Evolutionary conservation across 2,888 invertebrate genomes (phyloP), one percentile per base, ranked within the genome.

Genomic region (Chironomus riparius): DNA sequence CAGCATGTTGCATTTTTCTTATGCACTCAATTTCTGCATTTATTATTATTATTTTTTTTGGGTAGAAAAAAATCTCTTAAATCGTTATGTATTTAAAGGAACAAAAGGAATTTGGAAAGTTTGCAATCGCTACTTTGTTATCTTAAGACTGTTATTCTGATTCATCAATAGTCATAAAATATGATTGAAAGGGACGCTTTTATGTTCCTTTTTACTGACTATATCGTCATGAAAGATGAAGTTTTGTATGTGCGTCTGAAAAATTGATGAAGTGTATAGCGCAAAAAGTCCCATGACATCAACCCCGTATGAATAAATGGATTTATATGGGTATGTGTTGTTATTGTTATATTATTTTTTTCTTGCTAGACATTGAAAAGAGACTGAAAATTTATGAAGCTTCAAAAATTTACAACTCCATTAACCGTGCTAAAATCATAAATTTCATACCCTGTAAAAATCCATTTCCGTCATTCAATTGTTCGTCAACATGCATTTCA

Each of bases 371-470:
- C 13, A 38, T 28, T 38, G 38, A 68, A 68, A n/a, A 56, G 56
- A 56, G 18, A 56, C 18, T 65, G 6, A 18, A 62, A 72, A 72
- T 62, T 72, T 72, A 72, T 72, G 61, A 72, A 72, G 61, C 50
- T 48, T 22, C 56, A 56, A 61, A 50, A 72, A 72, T 62, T 71
- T 62, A 62, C 72, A 72, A 72, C 72, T 72, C 72, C 18, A 72
- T 72, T 72, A 72, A 72, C 72, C 72, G 72, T 72, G 72, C 72
- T 62, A 72, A 72, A 72, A 72, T 72, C 72, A 62, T 72, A 72
- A 72, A 72, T 72, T 72, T 21, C 56, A 5, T 18, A 38, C 38
- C 38, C 18, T 18, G 56, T 56, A 15, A 28, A 15, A 28, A 13
- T 24, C 50, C 50, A 56, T 71, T 71, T 71, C 71, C 71, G 71